A percentile compares a stretch with the other conserved stretches of the same genome.
Conservation (phyloP, 2,113 vertebrate species). For the Delphinus delphis region DNA sequence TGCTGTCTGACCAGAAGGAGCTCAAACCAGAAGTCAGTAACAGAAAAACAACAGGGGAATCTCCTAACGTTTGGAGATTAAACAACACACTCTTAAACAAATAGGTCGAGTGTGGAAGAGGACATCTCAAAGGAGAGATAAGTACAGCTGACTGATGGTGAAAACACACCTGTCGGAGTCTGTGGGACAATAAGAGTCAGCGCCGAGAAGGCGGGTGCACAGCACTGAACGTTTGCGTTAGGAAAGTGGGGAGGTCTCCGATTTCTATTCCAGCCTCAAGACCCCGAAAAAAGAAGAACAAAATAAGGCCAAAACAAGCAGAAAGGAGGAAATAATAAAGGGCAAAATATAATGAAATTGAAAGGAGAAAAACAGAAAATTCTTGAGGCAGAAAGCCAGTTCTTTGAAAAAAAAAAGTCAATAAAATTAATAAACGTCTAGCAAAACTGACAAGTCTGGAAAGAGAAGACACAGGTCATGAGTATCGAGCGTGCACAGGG, state of each 20-base stretch:
- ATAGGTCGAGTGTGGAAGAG: no score
- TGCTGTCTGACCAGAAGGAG: neutral
- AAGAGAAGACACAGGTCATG: neutral
- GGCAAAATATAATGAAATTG: neutral
- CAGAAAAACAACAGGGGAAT: neutral
- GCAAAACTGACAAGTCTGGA: neutral
- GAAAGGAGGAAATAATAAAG: neutral
- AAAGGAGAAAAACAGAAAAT: neutral
- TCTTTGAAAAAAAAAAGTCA: neutral
- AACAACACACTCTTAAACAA: neutral
- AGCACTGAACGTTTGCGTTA: neutral
- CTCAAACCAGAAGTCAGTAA: neutral
- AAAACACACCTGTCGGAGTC: neutral
- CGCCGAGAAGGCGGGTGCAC: no score
- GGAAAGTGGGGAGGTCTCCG: neutral
- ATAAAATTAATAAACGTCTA: neutral
- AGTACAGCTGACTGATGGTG: neutral
- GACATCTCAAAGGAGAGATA: neutral
- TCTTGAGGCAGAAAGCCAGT: neutral
- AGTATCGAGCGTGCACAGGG: fast-evolving
- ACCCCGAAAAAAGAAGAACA: neutral
- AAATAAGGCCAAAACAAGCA: neutral
- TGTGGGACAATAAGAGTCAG: neutral
- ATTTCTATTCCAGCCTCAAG: neutral
- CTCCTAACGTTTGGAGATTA: neutral